Base-by-base conservation (phyloP, 2,113 vertebrate species). In the Tyrannus savana region DNA sequence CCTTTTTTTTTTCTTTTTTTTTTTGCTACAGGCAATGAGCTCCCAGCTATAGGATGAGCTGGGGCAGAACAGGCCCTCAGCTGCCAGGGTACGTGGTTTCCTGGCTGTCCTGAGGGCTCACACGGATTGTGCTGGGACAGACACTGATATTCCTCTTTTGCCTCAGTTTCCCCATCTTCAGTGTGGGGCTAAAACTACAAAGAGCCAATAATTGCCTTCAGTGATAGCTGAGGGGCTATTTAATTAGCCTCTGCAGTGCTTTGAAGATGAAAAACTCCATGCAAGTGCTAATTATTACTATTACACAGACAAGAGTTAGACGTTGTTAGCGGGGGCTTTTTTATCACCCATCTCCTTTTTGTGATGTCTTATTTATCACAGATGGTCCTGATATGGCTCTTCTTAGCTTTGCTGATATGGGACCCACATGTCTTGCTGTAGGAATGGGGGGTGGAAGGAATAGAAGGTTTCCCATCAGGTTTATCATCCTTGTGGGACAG, bases 241-340 rank as follows among this genome's bases (percentile, higher is more conserved):
- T 96, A 97, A 97, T 97, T 96, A 96, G 96, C 89, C 78, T 95
- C 84, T 68, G 67, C 58, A 69, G 81, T 72, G 79, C 96, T 97
- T 97, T 96, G 96, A 97, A 97, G 97, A 97, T 97, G 84, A 97
- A 96, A 95, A 95, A 88, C 69, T 86, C 91, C 35, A 62, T 67
- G 56, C 73, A 95, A 96, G 97, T 95, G 96, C 95, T 97, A 97
- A 97, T 97, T 97, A 96, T 95, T 96, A 84, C 93, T 93, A 93
- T 93, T 93, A 93, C 73, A 79, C 80, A 94, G 93, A 92, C 95
- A 92, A 84, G 95, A 94, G 93, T 90, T 82, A 47, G 73, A 84
- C 14, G 55, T 77, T 59, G 39, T 91, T 96, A 86, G 64, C 55
- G 37, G 62, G 23, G 2, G 4, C 49, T 78, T 77, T 77, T 44